phyloP scores from a whole-genome alignment of 2,888 invertebrate genomes.

The Pollenia griseotomentosa region DNA sequence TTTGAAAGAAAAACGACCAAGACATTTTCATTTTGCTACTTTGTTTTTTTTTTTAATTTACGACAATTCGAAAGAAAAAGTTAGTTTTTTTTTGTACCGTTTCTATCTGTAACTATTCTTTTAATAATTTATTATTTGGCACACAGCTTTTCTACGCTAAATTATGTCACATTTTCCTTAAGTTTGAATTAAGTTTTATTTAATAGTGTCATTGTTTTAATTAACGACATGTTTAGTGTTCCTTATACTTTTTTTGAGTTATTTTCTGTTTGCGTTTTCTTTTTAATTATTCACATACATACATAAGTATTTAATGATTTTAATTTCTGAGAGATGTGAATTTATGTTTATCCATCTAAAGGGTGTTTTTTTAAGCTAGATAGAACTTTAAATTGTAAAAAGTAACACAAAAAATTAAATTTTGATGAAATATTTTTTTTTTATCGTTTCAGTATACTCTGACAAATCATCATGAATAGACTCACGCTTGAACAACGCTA shows the following conservation, averaged over 20 bases:
- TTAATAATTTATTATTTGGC: conserved; percentile 73
- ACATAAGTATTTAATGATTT: conserved; percentile 40
- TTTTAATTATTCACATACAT: conserved; percentile 41
- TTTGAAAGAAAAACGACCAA: conserved; percentile 30
- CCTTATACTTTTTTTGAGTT: conserved; percentile 4
- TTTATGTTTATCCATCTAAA: too few relatives aligned
- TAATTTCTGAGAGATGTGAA: neutral
- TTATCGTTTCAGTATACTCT: too few relatives aligned
- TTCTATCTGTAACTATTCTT: conserved; percentile 65
- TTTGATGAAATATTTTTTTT: too few relatives aligned
- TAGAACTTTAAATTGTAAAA: too few relatives aligned
- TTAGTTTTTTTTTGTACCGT: conserved; percentile 57
- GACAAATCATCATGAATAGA: too few relatives aligned
- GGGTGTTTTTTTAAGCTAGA: too few relatives aligned
- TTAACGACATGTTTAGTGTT: conserved; percentile 71
- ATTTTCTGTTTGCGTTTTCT: conserved; percentile 19
- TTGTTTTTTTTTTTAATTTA: conserved; percentile 67
- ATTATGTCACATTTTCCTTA: conserved; percentile 74
- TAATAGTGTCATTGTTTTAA: conserved; percentile 74
- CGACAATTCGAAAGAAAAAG: conserved; percentile 70
- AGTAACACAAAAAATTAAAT: too few relatives aligned
- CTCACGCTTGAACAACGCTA: too few relatives aligned
- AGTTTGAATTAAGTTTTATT: conserved; percentile 73
- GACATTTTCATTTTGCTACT: conserved; percentile 44
- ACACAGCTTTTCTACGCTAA: conserved; percentile 72